A percentile compares a stretch with the other conserved stretches of the same genome.
Evolutionary conservation across 2,888 invertebrate genomes (phyloP).

Genomic region (Melanargia galathea): DNA sequence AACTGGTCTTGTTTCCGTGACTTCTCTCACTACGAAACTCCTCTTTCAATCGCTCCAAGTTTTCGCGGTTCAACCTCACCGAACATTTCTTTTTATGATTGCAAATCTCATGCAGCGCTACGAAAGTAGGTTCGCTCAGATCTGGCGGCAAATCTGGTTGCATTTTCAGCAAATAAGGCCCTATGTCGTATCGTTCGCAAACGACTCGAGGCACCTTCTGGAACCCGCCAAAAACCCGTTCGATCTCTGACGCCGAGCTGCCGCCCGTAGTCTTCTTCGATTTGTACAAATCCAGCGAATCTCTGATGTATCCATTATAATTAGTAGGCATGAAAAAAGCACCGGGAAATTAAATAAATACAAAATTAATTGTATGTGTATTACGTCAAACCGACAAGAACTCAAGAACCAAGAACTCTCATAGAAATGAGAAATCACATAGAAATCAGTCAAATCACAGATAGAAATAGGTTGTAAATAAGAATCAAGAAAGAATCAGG

Average conservation of each 20-base stretch:
- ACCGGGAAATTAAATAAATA: slow-evolving; percentile 52
- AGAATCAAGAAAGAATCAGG: no score
- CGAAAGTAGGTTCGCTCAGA: slow-evolving; percentile 12
- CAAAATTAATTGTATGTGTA: slow-evolving; percentile 49
- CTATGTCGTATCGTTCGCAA: slow-evolving; percentile 57
- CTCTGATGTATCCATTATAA: slow-evolving; percentile 52
- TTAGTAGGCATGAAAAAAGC: slow-evolving; percentile 53
- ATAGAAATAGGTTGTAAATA: no score
- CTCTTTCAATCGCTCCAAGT: slow-evolving; percentile 52
- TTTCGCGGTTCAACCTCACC: slow-evolving; percentile 53
- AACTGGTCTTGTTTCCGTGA: slow-evolving; percentile 38
- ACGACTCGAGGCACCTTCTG: slow-evolving; percentile 54
- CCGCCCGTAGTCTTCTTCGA: neutral
- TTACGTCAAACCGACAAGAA: no score
- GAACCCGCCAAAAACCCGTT: slow-evolving; percentile 57
- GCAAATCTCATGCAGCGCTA: neutral
- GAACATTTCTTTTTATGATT: slow-evolving; percentile 46
- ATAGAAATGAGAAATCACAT: no score
- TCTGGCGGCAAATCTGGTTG: neutral
- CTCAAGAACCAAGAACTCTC: no score
- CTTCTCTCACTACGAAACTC: slow-evolving; percentile 37
- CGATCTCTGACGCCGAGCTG: slow-evolving; percentile 46
- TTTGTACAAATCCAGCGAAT: slow-evolving; percentile 10
- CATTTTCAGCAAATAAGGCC: slow-evolving; percentile 49
- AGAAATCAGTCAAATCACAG: no score